Percentiles rank a stretch among this genome's conserved stretches.
Evolutionary conservation across 2,888 invertebrate species (phyloP).

Genomic region (Tetanocera ferruginea): DNA sequence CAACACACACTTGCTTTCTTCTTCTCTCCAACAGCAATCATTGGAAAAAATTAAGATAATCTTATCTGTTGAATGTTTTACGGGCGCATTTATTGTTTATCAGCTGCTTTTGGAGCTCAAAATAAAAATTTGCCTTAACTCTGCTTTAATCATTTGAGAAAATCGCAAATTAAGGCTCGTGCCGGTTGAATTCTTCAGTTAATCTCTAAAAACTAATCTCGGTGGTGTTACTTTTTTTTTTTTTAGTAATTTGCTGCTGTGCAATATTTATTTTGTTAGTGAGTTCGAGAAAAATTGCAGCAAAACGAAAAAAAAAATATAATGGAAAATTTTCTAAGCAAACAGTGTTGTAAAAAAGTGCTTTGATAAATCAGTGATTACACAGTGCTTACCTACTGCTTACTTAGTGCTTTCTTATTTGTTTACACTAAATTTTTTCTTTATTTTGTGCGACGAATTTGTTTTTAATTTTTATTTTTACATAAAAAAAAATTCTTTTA

Average conservation of each 20-base stretch:
- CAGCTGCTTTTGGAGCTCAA: not conserved
- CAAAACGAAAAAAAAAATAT: not conserved
- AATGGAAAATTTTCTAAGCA: not conserved
- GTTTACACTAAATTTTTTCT: too few relatives aligned
- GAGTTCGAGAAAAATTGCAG: too few relatives aligned
- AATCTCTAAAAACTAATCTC: not conserved
- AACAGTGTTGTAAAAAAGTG: too few relatives aligned
- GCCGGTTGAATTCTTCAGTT: not conserved
- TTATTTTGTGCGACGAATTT: too few relatives aligned
- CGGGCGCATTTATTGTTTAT: not conserved
- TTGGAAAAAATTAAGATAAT: not conserved
- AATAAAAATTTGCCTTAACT: not conserved
- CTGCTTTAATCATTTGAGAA: conserved; percentile 7
- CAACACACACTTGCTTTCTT: not conserved
- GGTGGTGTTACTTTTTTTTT: not conserved
- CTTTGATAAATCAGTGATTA: too few relatives aligned
- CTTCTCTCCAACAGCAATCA: not conserved
- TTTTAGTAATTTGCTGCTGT: not conserved
- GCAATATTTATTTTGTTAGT: not conserved
- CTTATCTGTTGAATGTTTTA: not conserved
- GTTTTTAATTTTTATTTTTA: too few relatives aligned
- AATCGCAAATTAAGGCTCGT: conserved; percentile 16
- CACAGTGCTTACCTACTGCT: too few relatives aligned
- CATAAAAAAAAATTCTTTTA: too few relatives aligned
- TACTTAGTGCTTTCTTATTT: too few relatives aligned